Base-by-base conservation (phyloP, 2,888 invertebrate species). In the Elysia crispata region DNA sequence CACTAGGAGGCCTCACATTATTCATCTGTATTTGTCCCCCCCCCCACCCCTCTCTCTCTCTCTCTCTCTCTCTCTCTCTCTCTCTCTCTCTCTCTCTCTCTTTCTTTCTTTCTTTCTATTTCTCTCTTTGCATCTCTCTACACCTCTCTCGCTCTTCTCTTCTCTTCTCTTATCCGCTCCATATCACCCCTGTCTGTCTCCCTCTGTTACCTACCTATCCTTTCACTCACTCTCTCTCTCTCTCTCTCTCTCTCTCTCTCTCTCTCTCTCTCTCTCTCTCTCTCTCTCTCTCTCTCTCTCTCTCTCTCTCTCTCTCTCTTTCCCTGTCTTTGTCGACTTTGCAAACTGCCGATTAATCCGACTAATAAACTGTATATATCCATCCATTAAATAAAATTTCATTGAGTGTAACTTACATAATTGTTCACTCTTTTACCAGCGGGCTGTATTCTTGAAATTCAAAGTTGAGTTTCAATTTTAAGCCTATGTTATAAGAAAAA, bases 221-320 rank as follows among this genome's bases (percentile, higher is more conserved):
- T n/a, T 23, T n/a, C 15, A 20, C 64, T 64, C 23, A 20, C 64
- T 64, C 64, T 64, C 64, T n/a, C 64, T 64, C 23, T 64, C 64
- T 64, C 25, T 64, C 64, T 64, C 25, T 64, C 64, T 23, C 64
- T 23, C 64, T 64, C 64, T 64, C 64, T 64, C 64, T 64, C 64
- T 64, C 64, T 64, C 64, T 64, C 64, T 64, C 64, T 64, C 64
- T 64, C 64, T 64, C 64, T 64, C 23, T 64, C 64, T 64, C 8
- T 64, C 64, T 64, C 64, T 64, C 64, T 64, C 64, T 64, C 64
- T n/a, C 64, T 64, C 13, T 18, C 64, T 64, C 64, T 64, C 64
- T 64, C 64, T 64, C 23, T 64, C 64, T 64, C 64, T 64, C 64
- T 64, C 64, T 64, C 25, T 64, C 64, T 64, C 23, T n/a, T 23